Evolutionary conservation across 2,113 vertebrate genomes (phyloP).

Genomic region (Xenus cinereus): DNA sequence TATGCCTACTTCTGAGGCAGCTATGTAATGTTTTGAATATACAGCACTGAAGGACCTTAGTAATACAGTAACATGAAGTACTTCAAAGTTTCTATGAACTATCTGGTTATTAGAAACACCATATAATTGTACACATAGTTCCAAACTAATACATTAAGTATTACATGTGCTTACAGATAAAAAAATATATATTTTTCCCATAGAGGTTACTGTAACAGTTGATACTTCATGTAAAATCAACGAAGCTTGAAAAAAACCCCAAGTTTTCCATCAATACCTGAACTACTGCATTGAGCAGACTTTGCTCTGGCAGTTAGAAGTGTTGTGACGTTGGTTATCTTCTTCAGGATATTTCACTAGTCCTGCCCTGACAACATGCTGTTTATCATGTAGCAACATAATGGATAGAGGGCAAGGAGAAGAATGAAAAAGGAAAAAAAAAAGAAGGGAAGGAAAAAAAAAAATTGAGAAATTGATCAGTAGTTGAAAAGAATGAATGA

Average conservation of each 20-base stretch:
- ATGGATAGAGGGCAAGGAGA: constrained; percentile 52
- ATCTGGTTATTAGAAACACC: neutral
- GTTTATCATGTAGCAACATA: constrained; percentile 66
- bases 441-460: constrained; percentile 2
- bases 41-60: neutral
- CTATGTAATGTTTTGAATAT: neutral
- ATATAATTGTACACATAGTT: neutral
- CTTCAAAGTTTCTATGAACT: neutral
- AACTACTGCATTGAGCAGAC: constrained; percentile 91
- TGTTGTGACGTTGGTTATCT: constrained; percentile 75
- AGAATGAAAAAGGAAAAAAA: neutral
- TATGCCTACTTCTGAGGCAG: neutral
- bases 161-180: neutral
- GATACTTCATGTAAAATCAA: neutral
- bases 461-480: constrained; percentile 65
- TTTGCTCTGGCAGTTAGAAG: constrained; percentile 87
- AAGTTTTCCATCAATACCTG: constrained; percentile 70
- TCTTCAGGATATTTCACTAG: constrained; percentile 94
- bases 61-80: neutral
- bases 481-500: constrained; percentile 48
- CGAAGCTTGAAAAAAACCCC: neutral
- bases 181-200: neutral
- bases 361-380: constrained; percentile 93
- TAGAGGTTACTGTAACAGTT: neutral
- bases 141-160: neutral